A percentile compares a stretch with the other conserved stretches of the same genome.
Evolutionary conservation across 2,113 vertebrate species (phyloP).

Genomic region (Danionella cerebrum): DNA sequence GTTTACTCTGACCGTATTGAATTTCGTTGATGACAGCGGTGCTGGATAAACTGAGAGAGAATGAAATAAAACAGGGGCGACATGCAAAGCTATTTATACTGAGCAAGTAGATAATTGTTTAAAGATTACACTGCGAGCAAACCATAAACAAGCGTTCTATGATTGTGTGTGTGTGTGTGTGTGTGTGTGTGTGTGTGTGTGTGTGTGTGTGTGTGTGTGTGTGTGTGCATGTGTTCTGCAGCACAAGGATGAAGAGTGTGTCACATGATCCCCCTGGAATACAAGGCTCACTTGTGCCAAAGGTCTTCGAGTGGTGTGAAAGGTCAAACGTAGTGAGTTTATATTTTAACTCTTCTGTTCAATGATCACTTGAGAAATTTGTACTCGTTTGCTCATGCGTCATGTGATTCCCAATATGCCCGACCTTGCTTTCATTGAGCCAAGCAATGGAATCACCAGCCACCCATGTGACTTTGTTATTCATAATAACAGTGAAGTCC

Average conservation of each 20-base stretch:
- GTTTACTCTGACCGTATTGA: conserved; percentile 46
- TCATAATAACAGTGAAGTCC: too few relatives aligned
- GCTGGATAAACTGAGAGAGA: conserved; percentile 32
- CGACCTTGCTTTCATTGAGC: too few relatives aligned
- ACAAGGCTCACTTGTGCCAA: conserved; percentile 17
- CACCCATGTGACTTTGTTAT: too few relatives aligned
- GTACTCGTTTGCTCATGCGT: too few relatives aligned
- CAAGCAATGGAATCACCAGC: too few relatives aligned
- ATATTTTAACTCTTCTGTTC: too few relatives aligned
- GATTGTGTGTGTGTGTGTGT: not conserved
- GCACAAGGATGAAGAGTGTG: not conserved
- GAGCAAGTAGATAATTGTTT: conserved; percentile 50
- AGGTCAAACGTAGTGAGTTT: too few relatives aligned
- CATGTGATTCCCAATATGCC: too few relatives aligned
- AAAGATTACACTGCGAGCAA: conserved; percentile 47
- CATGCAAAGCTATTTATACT: conserved; percentile 51
- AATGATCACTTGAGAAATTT: too few relatives aligned
- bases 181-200: not conserved
- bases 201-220: not conserved
- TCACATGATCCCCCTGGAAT: conserved; percentile 7
- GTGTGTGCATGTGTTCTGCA: not conserved
- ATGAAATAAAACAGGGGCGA: conserved; percentile 55
- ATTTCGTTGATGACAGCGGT: conserved; percentile 40
- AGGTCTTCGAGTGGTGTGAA: not conserved
- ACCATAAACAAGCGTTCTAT: conserved; percentile 43